Evolutionary conservation across 2,888 invertebrate genomes (phyloP), one percentile per base, ranked within the genome.

Genomic region (Pomacea canaliculata): DNA sequence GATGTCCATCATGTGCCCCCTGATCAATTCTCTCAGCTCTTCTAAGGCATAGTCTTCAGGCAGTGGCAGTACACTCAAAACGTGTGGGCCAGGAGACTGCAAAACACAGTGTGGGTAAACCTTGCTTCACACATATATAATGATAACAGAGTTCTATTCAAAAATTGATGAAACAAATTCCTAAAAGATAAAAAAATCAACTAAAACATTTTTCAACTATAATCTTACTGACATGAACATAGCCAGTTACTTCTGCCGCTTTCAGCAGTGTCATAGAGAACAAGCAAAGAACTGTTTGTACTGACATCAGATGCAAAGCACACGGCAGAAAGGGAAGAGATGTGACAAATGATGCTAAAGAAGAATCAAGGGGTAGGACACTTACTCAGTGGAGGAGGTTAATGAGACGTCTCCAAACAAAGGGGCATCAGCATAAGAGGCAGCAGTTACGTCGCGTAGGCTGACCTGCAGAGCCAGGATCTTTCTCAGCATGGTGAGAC

Each of bases 21-120:
- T 81, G 7, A 88, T 87, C 23, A 91, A 82, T 19, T 87, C 86
- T 18, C 86, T 84, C 56, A 92, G 85, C 81, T 93, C 93, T 83
- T 93, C 92, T 72, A 93, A 91, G 7, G 92, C 91, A 83, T 93
- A 93, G 87, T 94, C 93, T 84, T 93, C 93, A 16, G 93, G 93
- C 82, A 93, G 91, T 3, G 93, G 93, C 78, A 93, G 88, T 67
- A 92, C 91, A 4, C 91, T 90, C 19, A 93, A 90, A 70, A n/a
- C n/a, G 92, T 89, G 65, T 92, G 91, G 0, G 92, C 91, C 67
- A 93, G 86, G 19, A 92, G 76, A 63, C 89, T 88, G 85, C n/a
- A 82, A 83, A 10, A 72, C 18, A 67, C 19, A 46, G 19, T 56
- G 16, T 56, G 37, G 37, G 37, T 37, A 37, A 37, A 37, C 37